Evolutionary conservation across 2,797 vertebrate species (phyloP), one percentile per base, ranked within the genome.

Genomic region (Cyprinodon diabolis): DNA sequence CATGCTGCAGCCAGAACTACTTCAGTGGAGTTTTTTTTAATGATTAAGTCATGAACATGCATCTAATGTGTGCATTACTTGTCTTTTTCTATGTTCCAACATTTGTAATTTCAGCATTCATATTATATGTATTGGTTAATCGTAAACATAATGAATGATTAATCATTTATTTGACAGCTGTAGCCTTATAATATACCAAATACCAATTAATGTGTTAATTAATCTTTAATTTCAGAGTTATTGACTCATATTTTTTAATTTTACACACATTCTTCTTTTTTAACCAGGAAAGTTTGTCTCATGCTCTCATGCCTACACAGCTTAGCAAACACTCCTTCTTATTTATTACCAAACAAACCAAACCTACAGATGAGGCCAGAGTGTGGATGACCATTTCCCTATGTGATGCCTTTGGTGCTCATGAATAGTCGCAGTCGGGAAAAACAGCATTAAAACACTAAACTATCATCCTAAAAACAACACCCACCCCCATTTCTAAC

Each of bases 301-400:
- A n/a, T 43, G 9, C 37, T 17, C 19, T 13, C 19, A 40, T 35
- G n/a, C 1, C n/a, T 15, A 21, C 4, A 43, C 60, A 63, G 4
- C 13, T n/a, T 40, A 17, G 35, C 35, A 60, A 60, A 60, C 58
- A 37, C 58, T 4, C 56, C 56, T 6, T 57, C 13, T 15, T 14
- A 5, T 4, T 35, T 17, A 25, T 19, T 62, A 76, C 74, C 47
- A 75, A 77, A 77, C 25, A 75, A 37, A n/a, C 30, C 17, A n/a
- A 10, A 55, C 52, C 1, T 43, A 19, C 43, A 37, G 25, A 60
- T 60, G 73, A 74, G 75, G 66, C 68, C 82, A 54, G 14, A 14
- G 47, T 30, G 25, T 6, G 11, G 60, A 6, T 1, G 71, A 52
- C 77, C 54, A 23, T 23, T 40, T 56, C 71, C 47, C 45, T 55